These are phyloP conservation scores for Ptychadena robeensis DNA, from an alignment of 2,797 vertebrate species.

Conservation along the genomic window DNA sequence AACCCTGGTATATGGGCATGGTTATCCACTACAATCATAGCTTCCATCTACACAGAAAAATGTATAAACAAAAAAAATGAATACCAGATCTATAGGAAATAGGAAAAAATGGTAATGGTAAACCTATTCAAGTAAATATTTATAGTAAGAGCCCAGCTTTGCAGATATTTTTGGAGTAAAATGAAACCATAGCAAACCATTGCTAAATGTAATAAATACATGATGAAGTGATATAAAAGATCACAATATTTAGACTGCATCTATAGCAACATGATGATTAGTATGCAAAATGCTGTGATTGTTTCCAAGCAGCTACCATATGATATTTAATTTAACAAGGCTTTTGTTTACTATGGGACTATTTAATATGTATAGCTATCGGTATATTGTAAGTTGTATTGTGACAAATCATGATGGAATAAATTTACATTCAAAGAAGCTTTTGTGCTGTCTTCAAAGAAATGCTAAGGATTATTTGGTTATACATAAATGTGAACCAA, in stretches of 20 bases:
- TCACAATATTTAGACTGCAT: conserved; percentile 46
- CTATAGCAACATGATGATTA: conserved; percentile 21
- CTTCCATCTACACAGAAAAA: too few species aligned
- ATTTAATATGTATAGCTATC: conserved; percentile 18
- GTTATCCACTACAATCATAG: too few species aligned
- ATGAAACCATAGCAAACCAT: conserved; percentile 9
- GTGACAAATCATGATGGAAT: conserved; percentile 10
- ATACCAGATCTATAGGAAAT: background rate
- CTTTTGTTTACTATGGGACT: conserved; percentile 11
- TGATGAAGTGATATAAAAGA: conserved; percentile 23
- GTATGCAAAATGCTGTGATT: conserved; percentile 23
- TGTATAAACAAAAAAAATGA: background rate
- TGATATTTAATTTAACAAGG: conserved; percentile 16
- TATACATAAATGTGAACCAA: too few species aligned
- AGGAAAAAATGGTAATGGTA: background rate
- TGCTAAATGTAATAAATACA: conserved; percentile 24
- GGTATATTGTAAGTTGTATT: conserved; percentile 1
- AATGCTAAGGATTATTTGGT: background rate
- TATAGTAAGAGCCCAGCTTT: background rate
- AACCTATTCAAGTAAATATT: background rate
- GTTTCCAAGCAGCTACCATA: conserved; percentile 33
- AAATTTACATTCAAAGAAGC: conserved; percentile 17
- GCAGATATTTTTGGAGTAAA: background rate
- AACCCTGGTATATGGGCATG: too few species aligned
- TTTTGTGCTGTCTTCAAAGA: background rate